Evolutionary conservation across 2,113 vertebrate genomes (phyloP).

Genomic region (Ursus arctos): DNA sequence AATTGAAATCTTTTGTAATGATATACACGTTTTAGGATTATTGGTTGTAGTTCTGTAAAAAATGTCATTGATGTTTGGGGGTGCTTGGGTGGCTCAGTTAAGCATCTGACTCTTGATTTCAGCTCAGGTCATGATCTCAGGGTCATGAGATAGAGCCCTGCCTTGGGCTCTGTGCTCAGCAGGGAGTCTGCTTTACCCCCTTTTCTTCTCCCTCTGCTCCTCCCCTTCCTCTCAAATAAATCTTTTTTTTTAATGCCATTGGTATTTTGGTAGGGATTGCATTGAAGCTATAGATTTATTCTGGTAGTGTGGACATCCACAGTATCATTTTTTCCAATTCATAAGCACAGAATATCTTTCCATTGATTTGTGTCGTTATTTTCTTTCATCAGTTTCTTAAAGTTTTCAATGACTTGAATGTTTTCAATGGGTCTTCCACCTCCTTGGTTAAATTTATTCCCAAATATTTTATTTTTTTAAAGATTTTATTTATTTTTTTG

Average conservation of each 20-base stretch:
- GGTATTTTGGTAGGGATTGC: neutral
- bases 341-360: neutral
- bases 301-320: neutral
- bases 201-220: no score
- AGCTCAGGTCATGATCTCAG: no score
- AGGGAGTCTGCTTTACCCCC: no score
- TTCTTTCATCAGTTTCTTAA: neutral
- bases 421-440: neutral
- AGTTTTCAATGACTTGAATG: neutral
- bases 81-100: no score
- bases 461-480: neutral
- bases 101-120: no score
- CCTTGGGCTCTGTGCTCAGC: no score
- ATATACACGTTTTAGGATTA: neutral
- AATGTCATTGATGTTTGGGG: neutral
- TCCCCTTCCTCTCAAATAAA: no score
- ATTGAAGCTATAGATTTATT: neutral
- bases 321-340: neutral
- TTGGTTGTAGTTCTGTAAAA: neutral
- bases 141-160: no score
- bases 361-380: neutral
- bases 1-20: neutral
- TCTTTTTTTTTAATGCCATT: neutral
- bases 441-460: neutral
- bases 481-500: no score